Conservation (phyloP, 2,888 invertebrate species). For the Phaonia tiefii region DNA sequence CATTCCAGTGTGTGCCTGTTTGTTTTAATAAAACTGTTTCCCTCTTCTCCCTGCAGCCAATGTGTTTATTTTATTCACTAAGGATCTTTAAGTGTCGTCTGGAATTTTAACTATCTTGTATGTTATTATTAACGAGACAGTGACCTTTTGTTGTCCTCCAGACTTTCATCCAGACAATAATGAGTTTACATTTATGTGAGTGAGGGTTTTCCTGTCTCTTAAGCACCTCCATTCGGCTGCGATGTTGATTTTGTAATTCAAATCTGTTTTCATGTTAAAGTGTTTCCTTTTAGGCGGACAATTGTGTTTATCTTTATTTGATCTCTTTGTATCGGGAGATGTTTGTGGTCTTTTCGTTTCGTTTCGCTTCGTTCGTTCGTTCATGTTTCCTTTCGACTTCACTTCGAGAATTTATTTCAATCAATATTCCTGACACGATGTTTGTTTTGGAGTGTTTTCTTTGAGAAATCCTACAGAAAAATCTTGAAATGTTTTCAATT, state of each 20-base stretch:
- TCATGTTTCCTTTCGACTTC: neutral
- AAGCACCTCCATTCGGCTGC: neutral
- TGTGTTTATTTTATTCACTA: constrained; percentile 25
- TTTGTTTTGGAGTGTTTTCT: neutral
- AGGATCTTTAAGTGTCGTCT: constrained; percentile 20
- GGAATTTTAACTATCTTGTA: constrained; percentile 26
- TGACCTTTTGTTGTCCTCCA: constrained; percentile 17
- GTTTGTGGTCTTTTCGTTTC: neutral
- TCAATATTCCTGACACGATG: neutral
- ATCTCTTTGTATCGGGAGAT: neutral
- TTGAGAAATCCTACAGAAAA: neutral
- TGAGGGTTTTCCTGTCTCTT: constrained; percentile 6
- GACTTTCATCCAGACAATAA: neutral
- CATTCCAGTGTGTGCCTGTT: too few relatives aligned
- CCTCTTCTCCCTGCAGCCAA: constrained; percentile 5
- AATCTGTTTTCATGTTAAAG: constrained; percentile 60
- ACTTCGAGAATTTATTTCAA: too few relatives aligned
- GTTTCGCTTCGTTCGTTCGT: neutral
- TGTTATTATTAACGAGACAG: constrained; percentile 6
- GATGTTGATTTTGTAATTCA: constrained; percentile 55
- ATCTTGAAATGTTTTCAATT: neutral
- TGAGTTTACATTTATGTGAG: neutral
- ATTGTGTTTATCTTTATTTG: constrained; percentile 14
- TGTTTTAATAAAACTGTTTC: constrained; percentile 10
- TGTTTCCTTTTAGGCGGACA: constrained; percentile 49